A percentile compares a stretch with the other conserved stretches of the same genome.
Evolutionary conservation across 2,797 vertebrate genomes (phyloP).

Genomic region (Propithecus perrieri): DNA sequence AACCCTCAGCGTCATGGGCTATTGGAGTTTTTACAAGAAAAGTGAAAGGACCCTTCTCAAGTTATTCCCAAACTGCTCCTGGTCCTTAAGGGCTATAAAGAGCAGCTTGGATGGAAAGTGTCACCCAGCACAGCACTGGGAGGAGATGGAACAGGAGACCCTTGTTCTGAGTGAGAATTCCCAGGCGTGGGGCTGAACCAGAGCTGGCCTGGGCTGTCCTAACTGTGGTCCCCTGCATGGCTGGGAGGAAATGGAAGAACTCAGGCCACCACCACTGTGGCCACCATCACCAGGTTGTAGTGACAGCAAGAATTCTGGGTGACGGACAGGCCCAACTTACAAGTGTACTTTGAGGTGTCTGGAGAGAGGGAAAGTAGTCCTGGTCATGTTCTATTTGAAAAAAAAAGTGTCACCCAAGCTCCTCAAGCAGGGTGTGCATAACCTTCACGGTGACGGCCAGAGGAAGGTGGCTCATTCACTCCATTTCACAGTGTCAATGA

Average conservation of each 20-base stretch:
- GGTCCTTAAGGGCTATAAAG: neutral
- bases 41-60: conserved; percentile 29
- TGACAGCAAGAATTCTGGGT: neutral
- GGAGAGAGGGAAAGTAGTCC: neutral
- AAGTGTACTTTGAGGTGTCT: neutral
- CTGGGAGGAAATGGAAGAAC: neutral
- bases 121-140: neutral
- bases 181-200: neutral
- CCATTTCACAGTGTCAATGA: neutral
- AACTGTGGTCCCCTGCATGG: neutral
- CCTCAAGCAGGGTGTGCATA: neutral
- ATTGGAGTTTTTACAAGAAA: conserved; percentile 53
- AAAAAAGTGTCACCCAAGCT: neutral
- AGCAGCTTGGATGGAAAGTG: neutral
- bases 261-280: no score
- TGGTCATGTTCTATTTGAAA: neutral
- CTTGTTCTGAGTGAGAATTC: neutral
- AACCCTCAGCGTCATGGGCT: neutral
- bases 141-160: neutral
- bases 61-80: neutral
- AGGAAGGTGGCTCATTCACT: neutral
- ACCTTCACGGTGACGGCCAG: neutral
- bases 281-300: neutral
- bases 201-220: neutral
- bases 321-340: neutral